Evolutionary conservation across 2,888 invertebrate genomes (phyloP).

Genomic region (Pherbina coryleti): DNA sequence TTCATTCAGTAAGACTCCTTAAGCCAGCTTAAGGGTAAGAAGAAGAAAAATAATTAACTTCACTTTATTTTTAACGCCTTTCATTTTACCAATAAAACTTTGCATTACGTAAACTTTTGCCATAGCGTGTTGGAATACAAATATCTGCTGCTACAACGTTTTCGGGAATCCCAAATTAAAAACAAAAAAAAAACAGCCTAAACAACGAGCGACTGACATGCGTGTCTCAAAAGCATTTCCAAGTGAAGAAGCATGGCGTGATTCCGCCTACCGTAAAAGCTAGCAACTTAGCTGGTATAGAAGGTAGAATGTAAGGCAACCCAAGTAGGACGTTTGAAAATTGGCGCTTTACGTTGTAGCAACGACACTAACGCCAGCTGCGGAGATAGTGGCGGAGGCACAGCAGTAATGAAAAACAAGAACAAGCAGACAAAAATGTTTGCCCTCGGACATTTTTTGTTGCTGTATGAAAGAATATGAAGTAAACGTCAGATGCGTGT

Average conservation of each 20-base stretch:
- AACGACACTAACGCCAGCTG: neutral
- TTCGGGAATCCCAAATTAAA: constrained; percentile 9
- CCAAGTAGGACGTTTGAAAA: neutral
- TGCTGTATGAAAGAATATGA: neutral
- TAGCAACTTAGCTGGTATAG: neutral
- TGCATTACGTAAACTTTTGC: neutral
- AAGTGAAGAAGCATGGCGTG: constrained; percentile 35
- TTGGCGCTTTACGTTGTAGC: neutral
- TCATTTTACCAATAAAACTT: neutral
- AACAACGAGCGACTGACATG: neutral
- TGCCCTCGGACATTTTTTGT: constrained; percentile 11
- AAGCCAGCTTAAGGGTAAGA: too few species aligned
- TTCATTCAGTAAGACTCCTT: too few species aligned
- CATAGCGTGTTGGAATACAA: constrained; percentile 21
- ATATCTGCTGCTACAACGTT: constrained; percentile 11
- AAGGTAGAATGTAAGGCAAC: neutral
- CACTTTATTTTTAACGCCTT: neutral
- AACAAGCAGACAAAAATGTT: neutral
- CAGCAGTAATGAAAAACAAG: neutral
- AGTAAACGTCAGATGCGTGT: constrained; percentile 30
- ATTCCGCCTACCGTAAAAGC: constrained; percentile 25
- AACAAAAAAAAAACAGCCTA: neutral
- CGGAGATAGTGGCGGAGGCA: neutral
- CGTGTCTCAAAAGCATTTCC: constrained; percentile 13
- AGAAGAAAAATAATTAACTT: too few species aligned